These are phyloP conservation scores for Antechinus stuartii DNA, from an alignment of 2,113 vertebrate genomes.

Conservation along the genomic window DNA sequence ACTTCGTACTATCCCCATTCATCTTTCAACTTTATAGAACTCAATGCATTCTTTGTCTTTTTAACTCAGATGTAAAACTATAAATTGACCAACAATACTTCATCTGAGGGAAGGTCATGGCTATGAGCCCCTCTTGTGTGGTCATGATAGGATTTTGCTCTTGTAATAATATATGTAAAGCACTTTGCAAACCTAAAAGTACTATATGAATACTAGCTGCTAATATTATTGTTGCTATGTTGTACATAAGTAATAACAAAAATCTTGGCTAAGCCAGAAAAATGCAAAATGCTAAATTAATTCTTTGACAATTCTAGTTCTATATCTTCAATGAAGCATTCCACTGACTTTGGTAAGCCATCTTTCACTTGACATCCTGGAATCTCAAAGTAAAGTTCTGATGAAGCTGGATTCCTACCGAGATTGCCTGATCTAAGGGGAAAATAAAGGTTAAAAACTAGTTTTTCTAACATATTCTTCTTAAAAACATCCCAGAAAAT, in stretches of 20 bases:
- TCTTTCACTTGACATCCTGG: neutral
- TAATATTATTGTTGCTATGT: neutral
- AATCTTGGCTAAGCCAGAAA: neutral
- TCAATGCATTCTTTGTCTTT: neutral
- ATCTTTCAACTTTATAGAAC: neutral
- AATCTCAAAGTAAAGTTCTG: neutral
- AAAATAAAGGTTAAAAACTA: neutral
- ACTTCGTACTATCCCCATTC: neutral
- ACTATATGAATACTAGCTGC: neutral
- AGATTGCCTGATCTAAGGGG: neutral
- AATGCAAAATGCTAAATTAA: neutral
- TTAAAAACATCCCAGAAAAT: neutral
- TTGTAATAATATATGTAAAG: neutral
- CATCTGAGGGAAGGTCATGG: neutral
- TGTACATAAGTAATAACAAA: neutral
- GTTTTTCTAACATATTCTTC: neutral
- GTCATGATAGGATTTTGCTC: neutral
- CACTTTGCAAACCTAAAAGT: neutral
- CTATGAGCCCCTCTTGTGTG: neutral
- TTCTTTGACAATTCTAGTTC: neutral
- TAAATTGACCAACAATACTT: neutral
- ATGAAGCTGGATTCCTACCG: too few species aligned
- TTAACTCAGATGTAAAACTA: neutral
- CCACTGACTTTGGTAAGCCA: neutral
- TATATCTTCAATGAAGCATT: neutral